Base-by-base conservation (phyloP, 1,140 invertebrate genomes). In the Drosophila prosaltans region DNA sequence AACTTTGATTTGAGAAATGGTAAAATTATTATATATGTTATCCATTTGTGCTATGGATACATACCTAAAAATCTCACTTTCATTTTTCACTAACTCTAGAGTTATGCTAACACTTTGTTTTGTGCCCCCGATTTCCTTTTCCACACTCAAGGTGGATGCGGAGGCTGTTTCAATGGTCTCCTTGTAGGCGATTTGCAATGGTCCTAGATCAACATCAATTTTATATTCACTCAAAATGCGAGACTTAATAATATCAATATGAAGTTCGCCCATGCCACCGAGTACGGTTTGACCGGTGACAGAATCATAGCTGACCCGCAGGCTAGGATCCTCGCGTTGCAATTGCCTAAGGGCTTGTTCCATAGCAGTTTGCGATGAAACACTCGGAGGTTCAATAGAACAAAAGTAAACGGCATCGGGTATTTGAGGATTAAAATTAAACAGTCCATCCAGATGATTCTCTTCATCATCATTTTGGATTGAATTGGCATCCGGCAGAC, bases 321-420 rank as follows among this genome's bases (percentile, higher is more conserved):
- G 93, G 91, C 98, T 99, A 0, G 98, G 98, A 94, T 99, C 99
- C 93, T 99, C 99, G 41, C 97, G 94, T 86, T 96, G 94, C 9
- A 99, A 92, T 92, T 97, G 95, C 21, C 93, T 92, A n/a, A 99
- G 93, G 0, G 98, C 98, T 26, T 93, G 92, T 58, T 99, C 98
- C 73, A 99, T 93, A 4, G 95, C 91, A 57, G 93, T 93, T 92
- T 98, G 97, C 45, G 95, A 94, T 1, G 95, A 94, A 66, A 96
- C 86, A 63, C 97, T 98, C 0, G 97, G 96, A 0, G 98, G 96
- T 93, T 99, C 99, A 61, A 99, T 96, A 0, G 97, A 97, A 92
- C 98, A 99, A 89, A 99, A 98, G 93, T 99, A 99, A 0, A 99
- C 98, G 1, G 98, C 98, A 83, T 98, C 96, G 0, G 98, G 97